phyloP scores from a whole-genome alignment of 2,888 invertebrate genomes.

The Exephanes ischioxanthus region DNA sequence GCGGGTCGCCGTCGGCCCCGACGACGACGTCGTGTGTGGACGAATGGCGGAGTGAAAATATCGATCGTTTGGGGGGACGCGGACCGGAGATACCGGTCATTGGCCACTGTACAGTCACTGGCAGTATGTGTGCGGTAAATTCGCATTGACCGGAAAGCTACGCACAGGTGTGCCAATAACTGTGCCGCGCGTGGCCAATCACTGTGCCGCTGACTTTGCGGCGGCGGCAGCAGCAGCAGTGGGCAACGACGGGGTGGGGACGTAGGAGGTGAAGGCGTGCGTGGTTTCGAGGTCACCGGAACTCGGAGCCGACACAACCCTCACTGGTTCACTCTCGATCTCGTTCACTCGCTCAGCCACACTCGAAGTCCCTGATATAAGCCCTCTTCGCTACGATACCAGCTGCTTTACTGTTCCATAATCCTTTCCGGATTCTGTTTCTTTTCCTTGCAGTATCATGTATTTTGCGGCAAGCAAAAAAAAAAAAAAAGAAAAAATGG shows the following conservation, averaged over 20 bases:
- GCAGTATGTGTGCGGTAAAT: background rate
- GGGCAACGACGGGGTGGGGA: background rate
- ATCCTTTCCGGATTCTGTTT: slow-evolving; percentile 5
- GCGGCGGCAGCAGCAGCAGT: background rate
- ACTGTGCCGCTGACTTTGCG: background rate
- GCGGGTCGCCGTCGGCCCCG: slow-evolving; percentile 31
- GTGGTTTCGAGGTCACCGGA: slow-evolving; percentile 79
- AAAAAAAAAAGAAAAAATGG: background rate
- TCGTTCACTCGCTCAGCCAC: slow-evolving; percentile 62
- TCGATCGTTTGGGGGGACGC: slow-evolving; percentile 73
- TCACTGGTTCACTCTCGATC: slow-evolving; percentile 74
- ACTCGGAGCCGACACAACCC: slow-evolving; percentile 69
- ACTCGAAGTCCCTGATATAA: slow-evolving; percentile 22
- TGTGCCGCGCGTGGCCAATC: background rate
- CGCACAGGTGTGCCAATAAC: background rate
- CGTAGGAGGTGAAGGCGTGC: slow-evolving; percentile 31
- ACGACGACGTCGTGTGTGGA: slow-evolving; percentile 29
- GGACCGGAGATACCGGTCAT: background rate
- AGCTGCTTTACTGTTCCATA: slow-evolving; percentile 9
- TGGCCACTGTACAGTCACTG: background rate
- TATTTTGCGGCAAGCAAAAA: background rate
- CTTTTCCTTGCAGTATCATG: background rate
- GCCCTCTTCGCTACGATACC: slow-evolving; percentile 36
- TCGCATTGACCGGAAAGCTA: background rate
- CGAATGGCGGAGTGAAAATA: slow-evolving; percentile 71